Percentiles rank a stretch among this genome's conserved stretches.
These are phyloP conservation scores for Danio tinwini DNA, from an alignment of 2,797 vertebrate genomes.

Conservation along the genomic window DNA sequence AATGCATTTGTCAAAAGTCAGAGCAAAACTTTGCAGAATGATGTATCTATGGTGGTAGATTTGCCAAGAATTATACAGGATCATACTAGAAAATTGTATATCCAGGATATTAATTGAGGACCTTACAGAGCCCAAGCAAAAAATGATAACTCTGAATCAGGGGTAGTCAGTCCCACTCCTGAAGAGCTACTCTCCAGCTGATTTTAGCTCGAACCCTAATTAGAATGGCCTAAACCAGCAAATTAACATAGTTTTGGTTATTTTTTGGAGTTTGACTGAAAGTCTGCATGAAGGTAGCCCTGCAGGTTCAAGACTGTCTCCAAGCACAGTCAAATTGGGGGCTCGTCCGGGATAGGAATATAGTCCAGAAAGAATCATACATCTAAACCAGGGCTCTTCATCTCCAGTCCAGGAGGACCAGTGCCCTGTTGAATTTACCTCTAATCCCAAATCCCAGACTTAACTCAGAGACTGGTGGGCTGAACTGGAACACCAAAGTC, in stretches of 20 bases:
- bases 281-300: background rate
- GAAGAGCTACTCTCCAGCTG: background rate
- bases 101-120: background rate
- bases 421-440: background rate
- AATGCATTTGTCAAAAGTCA: background rate
- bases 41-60: background rate
- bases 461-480: background rate
- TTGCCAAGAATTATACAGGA: background rate
- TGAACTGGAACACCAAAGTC: background rate
- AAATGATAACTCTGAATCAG: background rate
- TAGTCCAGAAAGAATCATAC: background rate
- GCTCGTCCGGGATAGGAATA: background rate
- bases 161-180: background rate
- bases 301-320: background rate
- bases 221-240: background rate
- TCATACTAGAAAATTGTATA: background rate
- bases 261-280: background rate
- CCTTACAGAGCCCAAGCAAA: background rate
- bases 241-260: background rate
- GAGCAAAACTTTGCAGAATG: background rate
- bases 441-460: background rate
- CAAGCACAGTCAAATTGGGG: background rate
- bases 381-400: background rate
- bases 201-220: background rate
- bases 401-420: background rate